phyloP scores from a whole-genome alignment of 2,888 invertebrate species.

The Drosophila buzzatii region DNA sequence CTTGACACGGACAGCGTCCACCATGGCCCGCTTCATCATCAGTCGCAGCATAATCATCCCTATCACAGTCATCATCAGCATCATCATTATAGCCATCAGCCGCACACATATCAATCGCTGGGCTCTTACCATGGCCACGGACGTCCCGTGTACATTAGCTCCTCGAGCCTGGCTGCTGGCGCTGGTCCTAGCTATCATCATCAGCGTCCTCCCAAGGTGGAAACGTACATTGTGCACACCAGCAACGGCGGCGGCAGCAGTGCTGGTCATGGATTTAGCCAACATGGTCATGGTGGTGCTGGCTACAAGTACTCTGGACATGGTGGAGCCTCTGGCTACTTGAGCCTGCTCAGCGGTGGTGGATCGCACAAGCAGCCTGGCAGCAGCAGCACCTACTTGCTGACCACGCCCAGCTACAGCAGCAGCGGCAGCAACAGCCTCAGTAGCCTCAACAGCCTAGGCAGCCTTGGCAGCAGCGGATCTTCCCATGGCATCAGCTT shows the following conservation, averaged over 20 bases:
- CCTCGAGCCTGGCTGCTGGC: slow-evolving; percentile 14
- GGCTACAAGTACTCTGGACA: slow-evolving; percentile 50
- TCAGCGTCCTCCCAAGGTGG: slow-evolving; percentile 65
- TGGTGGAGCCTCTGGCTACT: slow-evolving; percentile 27
- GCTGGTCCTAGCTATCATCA: slow-evolving; percentile 30
- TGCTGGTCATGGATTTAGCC: slow-evolving; percentile 1
- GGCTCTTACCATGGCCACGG: slow-evolving; percentile 46
- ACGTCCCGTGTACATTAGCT: slow-evolving; percentile 44
- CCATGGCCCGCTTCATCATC: slow-evolving; percentile 15
- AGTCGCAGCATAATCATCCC: slow-evolving; percentile 17
- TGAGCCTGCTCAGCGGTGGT: slow-evolving; percentile 34
- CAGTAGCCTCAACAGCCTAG: too few relatives aligned
- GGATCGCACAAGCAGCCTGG: slow-evolving; percentile 53
- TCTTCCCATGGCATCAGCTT: slow-evolving; percentile 20
- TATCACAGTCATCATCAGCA: slow-evolving; percentile 25
- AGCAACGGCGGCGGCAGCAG: slow-evolving; percentile 26
- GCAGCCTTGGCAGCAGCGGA: slow-evolving; percentile 6
- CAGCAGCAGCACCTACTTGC: slow-evolving; percentile 43
- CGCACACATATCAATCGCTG: slow-evolving; percentile 20
- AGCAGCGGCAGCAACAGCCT: slow-evolving; percentile 14
- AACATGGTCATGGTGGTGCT: slow-evolving; percentile 5
- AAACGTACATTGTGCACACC: slow-evolving; percentile 73
- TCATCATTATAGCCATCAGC: slow-evolving; percentile 29
- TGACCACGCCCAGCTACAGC: slow-evolving; percentile 47
- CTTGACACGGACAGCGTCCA: slow-evolving; percentile 39